Base-by-base conservation (phyloP, 2,797 vertebrate genomes). In the Hydrolagus colliei region DNA sequence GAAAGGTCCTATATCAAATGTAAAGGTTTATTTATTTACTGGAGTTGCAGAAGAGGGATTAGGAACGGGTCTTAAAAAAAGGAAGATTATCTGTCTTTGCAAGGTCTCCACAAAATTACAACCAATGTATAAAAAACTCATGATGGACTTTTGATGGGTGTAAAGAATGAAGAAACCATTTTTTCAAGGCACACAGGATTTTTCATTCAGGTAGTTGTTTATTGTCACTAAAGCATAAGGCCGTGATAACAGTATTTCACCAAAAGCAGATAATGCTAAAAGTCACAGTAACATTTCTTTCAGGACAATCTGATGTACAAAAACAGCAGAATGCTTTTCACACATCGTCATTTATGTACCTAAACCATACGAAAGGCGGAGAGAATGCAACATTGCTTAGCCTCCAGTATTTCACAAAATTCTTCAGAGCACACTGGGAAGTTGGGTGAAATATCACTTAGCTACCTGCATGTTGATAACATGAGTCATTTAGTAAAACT, bases 141-240 rank as follows among this genome's bases (percentile, higher is more conserved):
- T 52, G 6, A 52, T 52, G 41, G 41, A 52, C 41, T 52, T 0
- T 3, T 52, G 6, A 52, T 52, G 41, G 41, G 41, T 52, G 41
- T 52, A 52, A 52, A 52, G 41, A 52, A 52, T 52, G 41, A 52
- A 52, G 41, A 52, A 52, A 62, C 62, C 11, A 65, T 13, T 67
- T 35, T 75, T 75, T 9, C 35, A 80, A 84, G 35, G 27, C 68
- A 68, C 27, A 84, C 65, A 32, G 20, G 16, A 10, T 71, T 13
- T 0, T 35, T 82, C 71, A 18, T 84, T 84, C 41, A 71, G 65
- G 79, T 84, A 84, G 79, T 16, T 65, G 16, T 79, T 84, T 84
- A 84, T 84, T 84, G 79, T 84, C 65, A 84, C 65, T 84, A 84
- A 84, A 84, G 79, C 79, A 68, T 84, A 84, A 84, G 79, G 79